Evolutionary conservation across 2,888 invertebrate genomes (phyloP), one percentile per base, ranked within the genome.

Genomic region (Agrotis exclamationis): DNA sequence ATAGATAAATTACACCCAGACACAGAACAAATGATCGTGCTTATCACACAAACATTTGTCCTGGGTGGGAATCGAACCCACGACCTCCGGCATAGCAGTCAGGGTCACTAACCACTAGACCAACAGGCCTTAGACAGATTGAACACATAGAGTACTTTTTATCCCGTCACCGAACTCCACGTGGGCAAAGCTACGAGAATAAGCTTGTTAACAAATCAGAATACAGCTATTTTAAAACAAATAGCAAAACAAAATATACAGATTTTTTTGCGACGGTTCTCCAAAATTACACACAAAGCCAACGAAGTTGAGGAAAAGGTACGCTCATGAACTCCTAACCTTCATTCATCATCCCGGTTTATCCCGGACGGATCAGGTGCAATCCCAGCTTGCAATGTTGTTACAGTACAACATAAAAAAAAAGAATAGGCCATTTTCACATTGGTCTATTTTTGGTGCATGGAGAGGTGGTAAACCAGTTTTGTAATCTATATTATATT

Each of bases 341-440:
- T 73, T 70, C 47, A 70, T 70, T 16, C 57, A 76, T 76, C 57
- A 76, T 58, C 76, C 48, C 13, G 18, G 33, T 33, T 9, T 20
- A 57, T 51, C 39, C 70, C 51, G 51, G 50, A 58, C n/a, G 72
- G 77, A 76, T 73, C 72, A 73, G 57, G 39, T 73, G 77, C 70
- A 76, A 73, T 58, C 57, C 57, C 50, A 24, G 24, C 50, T 70
- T 76, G 72, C 77, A 73, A 76, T 76, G 57, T 57, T 73, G 22
- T 50, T 39, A 48, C 4, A 4, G 13, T 20, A 68, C 14, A 57
- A 16, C 50, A 22, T 11, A 69, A 57, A 45, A 59, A 76, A 53
- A 47, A 65, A 24, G 39, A 20, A 33, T 18, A 16, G n/a, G 11
- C 1, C 9, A 53, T 62, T 28, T 11, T 11, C 18, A 9, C 14